phyloP scores from a whole-genome alignment of 2,888 invertebrate species.

The Caenorhabditis macrosperma region DNA sequence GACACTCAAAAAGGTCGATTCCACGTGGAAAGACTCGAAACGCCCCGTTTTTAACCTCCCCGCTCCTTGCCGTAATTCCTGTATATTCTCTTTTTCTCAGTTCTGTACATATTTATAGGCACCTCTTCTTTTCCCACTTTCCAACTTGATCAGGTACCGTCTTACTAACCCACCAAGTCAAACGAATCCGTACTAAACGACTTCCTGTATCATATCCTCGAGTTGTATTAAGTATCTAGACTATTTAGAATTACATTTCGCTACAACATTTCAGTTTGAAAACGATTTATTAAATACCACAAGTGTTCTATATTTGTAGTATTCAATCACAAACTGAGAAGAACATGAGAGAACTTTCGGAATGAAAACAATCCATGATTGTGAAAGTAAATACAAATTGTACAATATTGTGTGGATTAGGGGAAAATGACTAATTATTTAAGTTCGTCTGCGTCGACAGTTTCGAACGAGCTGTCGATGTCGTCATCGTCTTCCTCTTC shows the following conservation, averaged over 20 bases:
- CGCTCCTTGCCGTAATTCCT: background rate
- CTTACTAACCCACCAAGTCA: slow-evolving; percentile 1
- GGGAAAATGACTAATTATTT: no score
- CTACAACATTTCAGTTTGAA: background rate
- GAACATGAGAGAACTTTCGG: no score
- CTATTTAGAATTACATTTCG: background rate
- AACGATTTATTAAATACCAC: background rate
- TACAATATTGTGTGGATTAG: no score
- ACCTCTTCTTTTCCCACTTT: background rate
- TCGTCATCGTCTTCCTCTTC: background rate
- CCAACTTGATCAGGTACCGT: background rate
- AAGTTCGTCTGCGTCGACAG: no score
- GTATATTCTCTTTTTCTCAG: background rate
- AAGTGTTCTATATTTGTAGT: background rate
- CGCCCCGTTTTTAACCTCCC: background rate
- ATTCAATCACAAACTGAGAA: no score
- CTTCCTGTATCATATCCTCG: slow-evolving; percentile 5
- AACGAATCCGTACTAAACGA: background rate
- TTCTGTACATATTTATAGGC: slow-evolving; percentile 17
- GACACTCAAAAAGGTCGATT: slow-evolving; percentile 32
- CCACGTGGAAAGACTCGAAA: slow-evolving; percentile 38
- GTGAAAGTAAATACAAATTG: no score
- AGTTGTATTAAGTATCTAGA: background rate
- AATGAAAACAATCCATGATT: no score
- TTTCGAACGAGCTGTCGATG: slow-evolving; percentile 9